Conservation (phyloP, 2,797 vertebrate species). For the Rhinella marina region DNA sequence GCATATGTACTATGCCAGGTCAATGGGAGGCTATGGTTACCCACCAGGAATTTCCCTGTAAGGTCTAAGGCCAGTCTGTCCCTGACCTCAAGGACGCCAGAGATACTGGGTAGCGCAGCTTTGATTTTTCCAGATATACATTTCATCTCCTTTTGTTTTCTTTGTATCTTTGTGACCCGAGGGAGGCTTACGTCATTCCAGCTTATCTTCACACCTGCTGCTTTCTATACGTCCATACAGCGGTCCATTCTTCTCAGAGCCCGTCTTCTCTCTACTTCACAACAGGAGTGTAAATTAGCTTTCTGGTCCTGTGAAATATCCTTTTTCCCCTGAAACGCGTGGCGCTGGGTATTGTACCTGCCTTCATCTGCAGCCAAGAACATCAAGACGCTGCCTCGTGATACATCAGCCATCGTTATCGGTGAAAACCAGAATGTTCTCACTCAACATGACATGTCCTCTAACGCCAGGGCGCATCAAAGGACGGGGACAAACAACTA, state of each 20-base stretch:
- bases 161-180: not conserved
- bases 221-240: conserved; percentile 10
- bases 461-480: not conserved
- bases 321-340: not conserved
- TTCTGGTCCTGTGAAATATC: conserved; percentile 28
- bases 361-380: conserved; percentile 30
- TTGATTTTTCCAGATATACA: not conserved
- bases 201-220: conserved; percentile 22
- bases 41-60: too few relatives aligned
- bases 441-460: not conserved
- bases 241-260: not conserved
- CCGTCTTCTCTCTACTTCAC: conserved; percentile 21
- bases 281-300: conserved; percentile 38
- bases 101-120: not conserved
- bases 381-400: conserved; percentile 8
- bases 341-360: not conserved
- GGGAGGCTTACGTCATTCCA: conserved; percentile 22
- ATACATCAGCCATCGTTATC: conserved; percentile 28
- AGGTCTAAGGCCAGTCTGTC: too few relatives aligned
- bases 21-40: too few relatives aligned
- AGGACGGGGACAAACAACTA: not conserved
- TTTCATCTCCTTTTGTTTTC: conserved; percentile 26
- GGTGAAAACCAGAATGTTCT: not conserved
- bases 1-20: too few relatives aligned
- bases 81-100: not conserved